These are phyloP conservation scores for Leptopilina myrica DNA, from an alignment of 2,888 invertebrate species.

Conservation along the genomic window DNA sequence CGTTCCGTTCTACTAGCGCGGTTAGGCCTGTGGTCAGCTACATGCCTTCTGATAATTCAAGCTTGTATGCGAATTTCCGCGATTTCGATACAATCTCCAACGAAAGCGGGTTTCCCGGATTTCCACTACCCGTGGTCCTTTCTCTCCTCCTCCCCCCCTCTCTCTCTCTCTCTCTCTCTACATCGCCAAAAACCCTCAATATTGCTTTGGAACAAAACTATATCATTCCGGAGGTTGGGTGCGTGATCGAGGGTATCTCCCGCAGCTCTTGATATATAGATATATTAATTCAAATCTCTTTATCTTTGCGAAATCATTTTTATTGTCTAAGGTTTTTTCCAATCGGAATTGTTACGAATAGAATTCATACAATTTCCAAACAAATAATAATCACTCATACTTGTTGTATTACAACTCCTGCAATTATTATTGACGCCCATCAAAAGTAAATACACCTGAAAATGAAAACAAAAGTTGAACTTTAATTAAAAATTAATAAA, in stretches of 20 bases:
- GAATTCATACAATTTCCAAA: too few relatives aligned
- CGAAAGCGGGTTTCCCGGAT: slow-evolving; percentile 57
- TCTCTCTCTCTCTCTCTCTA: slow-evolving; percentile 16
- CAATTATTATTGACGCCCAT: too few relatives aligned
- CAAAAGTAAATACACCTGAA: too few relatives aligned
- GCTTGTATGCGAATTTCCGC: slow-evolving; percentile 62
- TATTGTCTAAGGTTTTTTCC: too few relatives aligned
- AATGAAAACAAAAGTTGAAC: too few relatives aligned
- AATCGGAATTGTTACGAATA: too few relatives aligned
- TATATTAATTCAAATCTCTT: too few relatives aligned
- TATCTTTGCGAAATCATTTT: too few relatives aligned
- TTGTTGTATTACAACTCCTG: too few relatives aligned
- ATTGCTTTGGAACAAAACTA: slow-evolving; percentile 20
- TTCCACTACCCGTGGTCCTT: slow-evolving; percentile 52
- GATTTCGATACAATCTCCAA: slow-evolving; percentile 56
- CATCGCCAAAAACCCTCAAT: slow-evolving; percentile 26
- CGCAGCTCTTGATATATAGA: slow-evolving; percentile 16
- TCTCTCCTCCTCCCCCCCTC: neutral
- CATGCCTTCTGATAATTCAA: slow-evolving; percentile 73
- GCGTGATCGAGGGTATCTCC: slow-evolving; percentile 27
- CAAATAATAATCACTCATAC: too few relatives aligned
- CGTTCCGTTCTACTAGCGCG: slow-evolving; percentile 65
- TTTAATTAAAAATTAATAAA: too few relatives aligned
- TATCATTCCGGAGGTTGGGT: slow-evolving; percentile 29
- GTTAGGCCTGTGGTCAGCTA: slow-evolving; percentile 71